These are phyloP conservation scores for Tribolium madens DNA, from an alignment of 1,140 invertebrate species.

Conservation along the genomic window DNA sequence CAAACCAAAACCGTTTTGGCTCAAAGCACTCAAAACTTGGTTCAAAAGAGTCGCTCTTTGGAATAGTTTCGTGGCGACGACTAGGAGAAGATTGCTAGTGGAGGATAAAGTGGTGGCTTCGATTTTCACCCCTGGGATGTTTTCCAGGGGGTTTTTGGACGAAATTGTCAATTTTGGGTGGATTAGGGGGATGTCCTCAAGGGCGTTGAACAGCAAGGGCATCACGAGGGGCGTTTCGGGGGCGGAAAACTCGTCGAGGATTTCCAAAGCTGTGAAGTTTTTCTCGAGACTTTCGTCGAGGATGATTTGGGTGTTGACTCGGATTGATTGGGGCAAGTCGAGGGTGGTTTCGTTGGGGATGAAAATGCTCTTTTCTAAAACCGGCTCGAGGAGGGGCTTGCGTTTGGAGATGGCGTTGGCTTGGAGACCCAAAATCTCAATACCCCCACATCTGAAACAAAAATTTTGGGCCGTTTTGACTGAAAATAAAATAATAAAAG, in stretches of 20 bases:
- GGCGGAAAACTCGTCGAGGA: constrained; percentile 69
- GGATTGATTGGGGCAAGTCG: constrained; percentile 75
- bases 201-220: constrained; percentile 70
- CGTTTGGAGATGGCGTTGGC: constrained; percentile 79
- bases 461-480: too few relatives aligned
- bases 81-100: neutral
- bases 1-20: constrained; percentile 68
- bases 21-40: constrained; percentile 63
- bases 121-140: neutral
- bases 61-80: constrained; percentile 54
- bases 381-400: constrained; percentile 72
- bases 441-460: constrained; percentile 75
- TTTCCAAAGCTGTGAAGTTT: constrained; percentile 81
- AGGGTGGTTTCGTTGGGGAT: constrained; percentile 75
- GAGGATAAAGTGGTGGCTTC: neutral
- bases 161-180: constrained; percentile 71
- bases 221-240: constrained; percentile 67
- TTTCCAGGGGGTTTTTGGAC: constrained; percentile 66
- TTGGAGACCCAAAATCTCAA: constrained; percentile 86
- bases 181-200: constrained; percentile 72
- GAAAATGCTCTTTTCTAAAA: constrained; percentile 81
- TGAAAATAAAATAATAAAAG: too few relatives aligned
- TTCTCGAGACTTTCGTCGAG: constrained; percentile 79
- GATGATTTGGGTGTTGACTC: constrained; percentile 75
- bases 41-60: constrained; percentile 60